A percentile compares a stretch with the other conserved stretches of the same genome.
phyloP scores from a whole-genome alignment of 2,888 invertebrate species.

The Epistrophella euchroma region DNA sequence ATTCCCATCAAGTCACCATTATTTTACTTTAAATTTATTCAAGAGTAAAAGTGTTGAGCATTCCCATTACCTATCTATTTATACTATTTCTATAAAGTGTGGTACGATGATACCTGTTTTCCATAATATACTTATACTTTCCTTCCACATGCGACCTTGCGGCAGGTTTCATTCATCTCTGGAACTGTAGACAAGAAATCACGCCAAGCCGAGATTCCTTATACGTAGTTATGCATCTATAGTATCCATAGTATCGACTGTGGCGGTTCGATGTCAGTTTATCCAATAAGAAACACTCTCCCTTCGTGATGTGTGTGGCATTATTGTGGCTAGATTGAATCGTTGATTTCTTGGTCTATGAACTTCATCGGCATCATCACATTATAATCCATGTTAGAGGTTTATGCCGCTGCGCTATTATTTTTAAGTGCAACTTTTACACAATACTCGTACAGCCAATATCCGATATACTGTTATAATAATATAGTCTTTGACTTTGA shows the following conservation, averaged over 20 bases:
- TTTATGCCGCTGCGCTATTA: slow-evolving; percentile 3
- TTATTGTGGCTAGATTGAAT: slow-evolving; percentile 39
- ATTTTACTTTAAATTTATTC: slow-evolving; percentile 29
- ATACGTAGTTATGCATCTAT: slow-evolving; percentile 33
- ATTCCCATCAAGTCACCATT: slow-evolving; percentile 29
- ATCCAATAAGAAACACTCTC: slow-evolving; percentile 38
- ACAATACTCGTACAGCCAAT: slow-evolving; percentile 13
- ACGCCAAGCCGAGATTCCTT: slow-evolving; percentile 55
- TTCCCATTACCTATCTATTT: not conserved
- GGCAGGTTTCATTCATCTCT: slow-evolving; percentile 59
- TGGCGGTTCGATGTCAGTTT: slow-evolving; percentile 27
- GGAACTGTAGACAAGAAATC: slow-evolving; percentile 38
- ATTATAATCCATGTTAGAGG: not conserved
- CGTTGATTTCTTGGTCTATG: slow-evolving; percentile 50
- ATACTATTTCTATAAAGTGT: not conserved
- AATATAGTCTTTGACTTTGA: slow-evolving; percentile 28
- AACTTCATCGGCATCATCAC: slow-evolving; percentile 30
- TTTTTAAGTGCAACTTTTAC: slow-evolving; percentile 39
- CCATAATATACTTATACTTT: not conserved
- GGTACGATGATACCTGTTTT: slow-evolving; percentile 44
- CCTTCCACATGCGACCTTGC: slow-evolving; percentile 68
- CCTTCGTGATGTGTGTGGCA: slow-evolving; percentile 38
- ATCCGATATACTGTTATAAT: slow-evolving; percentile 25
- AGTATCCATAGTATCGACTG: too few relatives aligned
- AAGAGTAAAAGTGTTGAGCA: slow-evolving; percentile 67